A percentile compares a stretch with the other conserved stretches of the same genome.
These are phyloP conservation scores for Aspidiotus destructor DNA, from an alignment of 2,888 invertebrate genomes.

Conservation along the genomic window DNA sequence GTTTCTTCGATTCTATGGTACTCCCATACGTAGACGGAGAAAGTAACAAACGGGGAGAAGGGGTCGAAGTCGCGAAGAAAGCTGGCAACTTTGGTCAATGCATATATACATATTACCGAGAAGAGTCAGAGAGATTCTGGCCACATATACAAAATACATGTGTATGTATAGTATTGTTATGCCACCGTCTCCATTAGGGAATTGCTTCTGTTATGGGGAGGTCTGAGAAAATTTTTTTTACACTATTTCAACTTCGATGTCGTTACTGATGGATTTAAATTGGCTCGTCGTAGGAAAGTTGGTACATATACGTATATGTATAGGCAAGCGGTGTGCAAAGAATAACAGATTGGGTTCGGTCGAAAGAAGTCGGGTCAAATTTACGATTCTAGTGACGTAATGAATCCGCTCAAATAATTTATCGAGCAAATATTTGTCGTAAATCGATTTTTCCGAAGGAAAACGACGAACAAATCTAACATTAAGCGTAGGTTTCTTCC, in stretches of 20 bases:
- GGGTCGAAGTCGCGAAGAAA: background rate
- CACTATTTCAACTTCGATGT: no score
- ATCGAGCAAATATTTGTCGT: no score
- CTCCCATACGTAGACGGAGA: background rate
- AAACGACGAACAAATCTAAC: no score
- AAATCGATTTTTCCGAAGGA: no score
- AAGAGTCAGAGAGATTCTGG: background rate
- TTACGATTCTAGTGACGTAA: background rate
- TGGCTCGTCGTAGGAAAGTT: no score
- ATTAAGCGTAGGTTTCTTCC: no score
- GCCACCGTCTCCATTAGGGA: constrained; percentile 28
- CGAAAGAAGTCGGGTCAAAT: background rate
- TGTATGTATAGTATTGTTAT: constrained; percentile 9
- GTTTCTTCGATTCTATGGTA: constrained; percentile 2
- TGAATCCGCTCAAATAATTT: background rate
- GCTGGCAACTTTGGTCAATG: constrained; percentile 8
- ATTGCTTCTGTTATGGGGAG: constrained; percentile 27
- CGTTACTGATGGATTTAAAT: no score
- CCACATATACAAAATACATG: constrained; percentile 20
- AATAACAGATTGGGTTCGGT: no score
- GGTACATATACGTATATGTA: no score
- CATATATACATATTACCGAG: constrained; percentile 8
- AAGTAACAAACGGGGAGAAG: background rate
- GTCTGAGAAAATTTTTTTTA: no score
- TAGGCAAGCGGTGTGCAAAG: no score